phyloP scores from a whole-genome alignment of 1,140 invertebrate species.

The Pectinophora gossypiella region DNA sequence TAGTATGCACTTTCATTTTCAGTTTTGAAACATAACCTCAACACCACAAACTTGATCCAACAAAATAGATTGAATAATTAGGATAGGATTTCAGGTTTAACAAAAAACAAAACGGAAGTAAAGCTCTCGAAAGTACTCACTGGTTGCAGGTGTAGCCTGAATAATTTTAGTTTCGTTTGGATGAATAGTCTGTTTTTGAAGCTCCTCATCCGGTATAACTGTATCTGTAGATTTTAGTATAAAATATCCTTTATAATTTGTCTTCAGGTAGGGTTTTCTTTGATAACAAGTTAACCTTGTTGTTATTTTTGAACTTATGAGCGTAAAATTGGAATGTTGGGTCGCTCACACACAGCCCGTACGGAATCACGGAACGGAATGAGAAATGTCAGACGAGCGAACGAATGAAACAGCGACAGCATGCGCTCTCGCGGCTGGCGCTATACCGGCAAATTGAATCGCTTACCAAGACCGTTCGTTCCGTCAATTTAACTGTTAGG shows the following conservation, averaged over 20 bases:
- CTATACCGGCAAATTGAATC: not conserved
- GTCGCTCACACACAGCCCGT: not conserved
- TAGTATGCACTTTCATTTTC: constrained; percentile 26
- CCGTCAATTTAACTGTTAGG: constrained; percentile 50
- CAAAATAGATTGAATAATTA: constrained; percentile 26
- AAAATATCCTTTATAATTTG: constrained; percentile 42
- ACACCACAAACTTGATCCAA: constrained; percentile 42
- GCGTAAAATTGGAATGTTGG: not conserved
- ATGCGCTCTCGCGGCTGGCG: not conserved
- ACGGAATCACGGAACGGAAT: not conserved
- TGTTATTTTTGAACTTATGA: constrained; percentile 13
- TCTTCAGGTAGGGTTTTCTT: constrained; percentile 8
- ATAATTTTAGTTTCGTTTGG: constrained; percentile 51
- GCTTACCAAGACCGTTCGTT: constrained; percentile 9
- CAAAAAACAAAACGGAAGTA: constrained; percentile 32
- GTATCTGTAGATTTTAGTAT: constrained; percentile 68
- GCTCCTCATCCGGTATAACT: constrained; percentile 60
- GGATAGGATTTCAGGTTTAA: constrained; percentile 29
- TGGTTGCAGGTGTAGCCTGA: constrained; percentile 57
- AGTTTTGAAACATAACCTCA: constrained; percentile 23
- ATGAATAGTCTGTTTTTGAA: constrained; percentile 58
- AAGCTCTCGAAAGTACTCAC: constrained; percentile 58
- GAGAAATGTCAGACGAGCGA: not conserved
- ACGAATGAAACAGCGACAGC: not conserved
- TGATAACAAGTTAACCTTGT: constrained; percentile 16